Evolutionary conservation across 2,113 vertebrate genomes (phyloP).

Genomic region (Lontra canadensis): DNA sequence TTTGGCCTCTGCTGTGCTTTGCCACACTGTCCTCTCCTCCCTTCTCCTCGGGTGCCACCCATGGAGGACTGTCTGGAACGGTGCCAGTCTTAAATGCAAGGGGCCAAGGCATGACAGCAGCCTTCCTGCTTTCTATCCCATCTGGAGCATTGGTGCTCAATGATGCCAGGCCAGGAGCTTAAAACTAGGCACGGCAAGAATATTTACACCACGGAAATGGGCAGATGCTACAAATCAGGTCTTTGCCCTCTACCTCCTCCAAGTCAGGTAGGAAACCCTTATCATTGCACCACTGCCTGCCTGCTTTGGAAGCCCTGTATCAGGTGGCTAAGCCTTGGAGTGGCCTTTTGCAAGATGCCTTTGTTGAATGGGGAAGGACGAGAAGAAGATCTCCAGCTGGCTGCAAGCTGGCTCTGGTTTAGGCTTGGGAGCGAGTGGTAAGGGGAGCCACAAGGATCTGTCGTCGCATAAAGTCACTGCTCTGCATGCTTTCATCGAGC

Average conservation of each 20-base stretch:
- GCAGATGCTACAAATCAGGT: neutral
- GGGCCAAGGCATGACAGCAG: neutral
- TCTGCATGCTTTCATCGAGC: neutral
- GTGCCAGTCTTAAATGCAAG: neutral
- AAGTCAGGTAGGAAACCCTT: neutral
- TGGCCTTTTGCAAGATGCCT: neutral
- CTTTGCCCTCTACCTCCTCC: neutral
- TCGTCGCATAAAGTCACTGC: neutral
- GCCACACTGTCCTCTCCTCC: neutral
- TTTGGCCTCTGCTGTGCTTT: neutral
- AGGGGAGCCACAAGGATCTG: fast-evolving
- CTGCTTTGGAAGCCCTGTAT: neutral
- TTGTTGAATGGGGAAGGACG: neutral
- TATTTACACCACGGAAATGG: neutral
- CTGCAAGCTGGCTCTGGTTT: neutral
- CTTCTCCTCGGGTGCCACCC: neutral
- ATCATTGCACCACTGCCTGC: too few species aligned
- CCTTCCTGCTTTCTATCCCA: neutral
- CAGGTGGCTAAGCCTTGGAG: neutral
- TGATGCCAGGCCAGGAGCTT: neutral
- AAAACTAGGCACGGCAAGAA: neutral
- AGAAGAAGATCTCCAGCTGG: neutral
- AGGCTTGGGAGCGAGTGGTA: neutral
- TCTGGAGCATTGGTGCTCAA: neutral
- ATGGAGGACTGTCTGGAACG: neutral